Percentiles rank a stretch among this genome's conserved stretches.
Evolutionary conservation across 2,888 invertebrate species (phyloP).

Genomic region (Chymomyza amoena): DNA sequence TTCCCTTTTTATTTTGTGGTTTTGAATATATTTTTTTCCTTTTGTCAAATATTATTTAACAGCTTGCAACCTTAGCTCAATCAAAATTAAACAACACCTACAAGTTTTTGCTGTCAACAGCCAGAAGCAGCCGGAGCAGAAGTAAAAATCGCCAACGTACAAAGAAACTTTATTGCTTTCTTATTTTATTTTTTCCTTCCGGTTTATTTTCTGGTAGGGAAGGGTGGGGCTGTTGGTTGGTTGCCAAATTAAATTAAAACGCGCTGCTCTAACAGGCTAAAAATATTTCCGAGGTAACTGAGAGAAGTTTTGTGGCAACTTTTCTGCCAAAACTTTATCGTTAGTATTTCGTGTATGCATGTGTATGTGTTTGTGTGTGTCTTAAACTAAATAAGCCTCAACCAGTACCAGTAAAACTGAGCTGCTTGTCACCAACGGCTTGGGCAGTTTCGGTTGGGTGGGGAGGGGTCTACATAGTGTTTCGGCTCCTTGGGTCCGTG

Average conservation of each 20-base stretch:
- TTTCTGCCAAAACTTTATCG: slow-evolving; percentile 12
- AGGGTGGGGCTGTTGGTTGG: not conserved
- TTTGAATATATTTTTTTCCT: not conserved
- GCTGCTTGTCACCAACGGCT: slow-evolving; percentile 18
- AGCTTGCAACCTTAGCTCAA: not conserved
- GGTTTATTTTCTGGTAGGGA: not conserved
- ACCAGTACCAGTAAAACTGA: slow-evolving; percentile 9
- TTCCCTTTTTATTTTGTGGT: not conserved
- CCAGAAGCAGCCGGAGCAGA: not conserved
- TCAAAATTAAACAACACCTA: not conserved
- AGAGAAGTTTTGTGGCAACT: slow-evolving; percentile 28
- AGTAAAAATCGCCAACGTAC: not conserved
- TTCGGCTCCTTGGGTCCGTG: slow-evolving; percentile 20
- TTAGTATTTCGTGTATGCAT: slow-evolving; percentile 32
- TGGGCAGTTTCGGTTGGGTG: slow-evolving; percentile 22
- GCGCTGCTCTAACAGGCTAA: slow-evolving; percentile 26
- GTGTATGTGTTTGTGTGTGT: slow-evolving; percentile 7
- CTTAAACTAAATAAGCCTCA: slow-evolving; percentile 43
- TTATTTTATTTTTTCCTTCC: not conserved
- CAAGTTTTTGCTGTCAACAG: not conserved
- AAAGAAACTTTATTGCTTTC: not conserved
- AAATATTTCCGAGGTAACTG: slow-evolving; percentile 40
- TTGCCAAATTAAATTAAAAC: slow-evolving; percentile 30
- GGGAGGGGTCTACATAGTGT: too few relatives aligned
- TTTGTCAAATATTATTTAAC: not conserved